These are phyloP conservation scores for Mechanitis messenoides DNA, from an alignment of 2,888 invertebrate genomes.

Conservation along the genomic window DNA sequence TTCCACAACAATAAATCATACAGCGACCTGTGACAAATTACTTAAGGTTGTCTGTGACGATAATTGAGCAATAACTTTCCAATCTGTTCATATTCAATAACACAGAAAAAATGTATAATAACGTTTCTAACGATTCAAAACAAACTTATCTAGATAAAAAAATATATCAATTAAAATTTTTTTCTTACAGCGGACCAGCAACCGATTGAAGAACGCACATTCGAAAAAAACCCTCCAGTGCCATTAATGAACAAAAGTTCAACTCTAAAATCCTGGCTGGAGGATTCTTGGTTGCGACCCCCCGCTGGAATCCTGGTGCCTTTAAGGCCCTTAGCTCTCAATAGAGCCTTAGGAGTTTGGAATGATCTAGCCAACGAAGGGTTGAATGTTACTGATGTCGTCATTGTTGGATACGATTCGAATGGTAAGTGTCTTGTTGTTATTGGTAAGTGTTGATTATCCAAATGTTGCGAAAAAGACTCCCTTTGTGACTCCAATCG, in stretches of 20 bases:
- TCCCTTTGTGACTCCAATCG: too few relatives aligned
- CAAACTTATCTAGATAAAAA: background rate
- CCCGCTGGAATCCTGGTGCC: conserved; percentile 69
- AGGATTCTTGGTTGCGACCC: conserved; percentile 65
- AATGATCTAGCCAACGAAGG: conserved; percentile 53
- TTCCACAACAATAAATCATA: too few relatives aligned
- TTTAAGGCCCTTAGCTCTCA: conserved; percentile 54
- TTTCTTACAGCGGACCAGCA: conserved; percentile 42
- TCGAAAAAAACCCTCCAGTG: conserved; percentile 39
- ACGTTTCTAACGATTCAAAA: too few relatives aligned
- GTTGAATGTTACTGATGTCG: conserved; percentile 57
- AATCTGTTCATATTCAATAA: too few relatives aligned
- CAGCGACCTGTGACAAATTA: too few relatives aligned
- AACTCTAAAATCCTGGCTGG: conserved; percentile 59
- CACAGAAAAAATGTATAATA: too few relatives aligned
- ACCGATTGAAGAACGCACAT: conserved; percentile 37
- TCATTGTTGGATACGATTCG: conserved; percentile 66
- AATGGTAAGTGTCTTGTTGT: conserved; percentile 49
- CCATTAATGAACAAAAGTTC: conserved; percentile 45
- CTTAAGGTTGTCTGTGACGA: too few relatives aligned
- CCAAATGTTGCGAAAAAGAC: too few relatives aligned
- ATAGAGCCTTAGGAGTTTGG: conserved; percentile 62
- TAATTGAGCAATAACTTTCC: too few relatives aligned
- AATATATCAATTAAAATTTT: background rate
- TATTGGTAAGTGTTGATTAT: too few relatives aligned